phyloP scores from a whole-genome alignment of 2,888 invertebrate species.

The Spicauda simplicius region DNA sequence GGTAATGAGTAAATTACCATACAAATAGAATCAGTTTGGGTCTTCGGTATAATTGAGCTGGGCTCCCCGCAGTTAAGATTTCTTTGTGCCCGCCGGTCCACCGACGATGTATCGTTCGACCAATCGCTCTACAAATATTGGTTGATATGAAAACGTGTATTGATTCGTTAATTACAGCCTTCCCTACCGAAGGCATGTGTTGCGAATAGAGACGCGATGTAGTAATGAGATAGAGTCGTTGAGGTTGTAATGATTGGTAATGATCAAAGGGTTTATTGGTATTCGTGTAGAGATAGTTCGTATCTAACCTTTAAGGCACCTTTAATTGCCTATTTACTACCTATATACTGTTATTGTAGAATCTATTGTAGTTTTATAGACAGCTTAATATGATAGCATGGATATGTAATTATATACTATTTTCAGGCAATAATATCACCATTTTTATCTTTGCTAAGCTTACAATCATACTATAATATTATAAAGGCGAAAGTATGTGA shows the following conservation, averaged over 20 bases:
- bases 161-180: slow-evolving; percentile 48
- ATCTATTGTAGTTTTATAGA: too few relatives aligned
- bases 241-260: background rate
- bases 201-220: slow-evolving; percentile 14
- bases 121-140: slow-evolving; percentile 70
- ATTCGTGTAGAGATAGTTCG: too few relatives aligned
- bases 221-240: slow-evolving; percentile 21
- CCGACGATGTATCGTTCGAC: slow-evolving; percentile 34
- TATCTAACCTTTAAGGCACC: too few relatives aligned
- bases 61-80: slow-evolving; percentile 71
- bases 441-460: too few relatives aligned
- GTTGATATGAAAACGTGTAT: slow-evolving; percentile 46
- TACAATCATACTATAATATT: too few relatives aligned
- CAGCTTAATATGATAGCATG: too few relatives aligned
- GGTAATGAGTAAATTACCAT: slow-evolving; percentile 82
- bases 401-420: too few relatives aligned
- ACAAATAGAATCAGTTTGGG: slow-evolving; percentile 78
- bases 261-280: background rate
- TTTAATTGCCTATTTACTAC: too few relatives aligned
- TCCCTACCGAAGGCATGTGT: slow-evolving; percentile 34
- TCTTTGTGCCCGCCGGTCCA: slow-evolving; percentile 67
- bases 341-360: too few relatives aligned
- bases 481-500: too few relatives aligned
- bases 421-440: too few relatives aligned
- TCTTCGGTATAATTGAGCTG: slow-evolving; percentile 71